Evolutionary conservation across 2,113 vertebrate genomes (phyloP), one percentile per base, ranked within the genome.

Genomic region (Mirounga angustirostris): DNA sequence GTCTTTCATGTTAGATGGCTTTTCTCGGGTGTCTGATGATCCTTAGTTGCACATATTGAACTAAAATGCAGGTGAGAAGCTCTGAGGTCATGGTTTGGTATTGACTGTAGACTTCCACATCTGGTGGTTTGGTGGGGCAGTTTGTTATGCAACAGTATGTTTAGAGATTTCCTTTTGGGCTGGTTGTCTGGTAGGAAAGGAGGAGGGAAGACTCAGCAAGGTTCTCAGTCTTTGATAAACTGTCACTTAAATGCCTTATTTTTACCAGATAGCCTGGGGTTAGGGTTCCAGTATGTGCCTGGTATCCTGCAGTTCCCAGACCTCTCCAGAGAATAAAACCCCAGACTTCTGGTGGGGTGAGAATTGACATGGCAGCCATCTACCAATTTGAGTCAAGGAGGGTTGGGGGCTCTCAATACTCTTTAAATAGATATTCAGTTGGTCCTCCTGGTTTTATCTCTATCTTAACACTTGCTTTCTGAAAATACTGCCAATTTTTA

Each of bases 401-500:
- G 14, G n/a, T 4, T 22, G 12, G 19, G 21, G 11, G 1, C 18
- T 46, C 56, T 33, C 7, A 82, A 50, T 65, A 7, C 40, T 93
- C 18, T 74, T 50, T 65, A 94, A 67, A 30, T 14, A 76, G 73
- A 43, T 80, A 36, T 65, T 76, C 15, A 22, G 2, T 76, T 76
- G 73, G 14, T 46, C 36, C 33, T 74, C 40, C 84, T 46, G 21
- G 26, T 83, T 84, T 65, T 85, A 59, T 50, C 21, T 52, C 50
- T 33, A 89, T 36, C 13, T 91, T 80, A 36, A 89, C 14, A 56
- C 74, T 30, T 22, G 16, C 69, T 78, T 88, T 96, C 46, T 59
- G 61, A 97, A 97, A 84, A 71, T 59, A 46, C 46, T 94, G 59
- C 28, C 12, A 63, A 54, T 92, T 94, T n/a, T 33, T 92, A 36